Base-by-base conservation (phyloP, 2,888 invertebrate species). In the Meloe dianella region DNA sequence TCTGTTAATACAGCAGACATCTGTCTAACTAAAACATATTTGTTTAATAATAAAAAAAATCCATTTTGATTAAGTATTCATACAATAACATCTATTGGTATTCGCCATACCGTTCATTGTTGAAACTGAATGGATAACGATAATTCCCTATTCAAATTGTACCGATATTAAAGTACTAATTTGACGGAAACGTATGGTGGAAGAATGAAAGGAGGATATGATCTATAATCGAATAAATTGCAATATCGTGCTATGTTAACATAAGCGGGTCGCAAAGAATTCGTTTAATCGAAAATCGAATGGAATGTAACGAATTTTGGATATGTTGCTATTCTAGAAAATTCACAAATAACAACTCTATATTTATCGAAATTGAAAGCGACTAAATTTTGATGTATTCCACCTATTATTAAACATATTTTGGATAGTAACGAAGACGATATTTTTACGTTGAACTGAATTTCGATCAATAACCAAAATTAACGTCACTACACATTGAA, bases 131-230 rank as follows among this genome's bases (percentile, higher is more conserved):
- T 9, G 7, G 1, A 32, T n/a, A 24, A 30, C 24, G n/a, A 57
- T 57, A 57, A 57, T 63, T 57, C 32, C 63, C 35, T 8, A 8
- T 9, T 47, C 10, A 10, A 58, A 62, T 22, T 7, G 56, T 20
- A 30, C 20, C n/a, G 14, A 30, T 30, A 62, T 61, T 61, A 61
- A 61, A 61, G 61, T 61, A 61, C 54, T 61, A 61, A 61, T 62
- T 62, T 62, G 24, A 38, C 32, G 38, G 62, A 62, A 57, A 24
- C 30, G 22, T 32, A 12, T 29, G 0, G 20, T 56, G 30, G 32
- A 56, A n/a, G 56, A 17, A 41, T 41, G 17, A 17, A 41, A 32
- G 32, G 32, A 2, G 4, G 32, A 8, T 9, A 32, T 32, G 32
- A 32, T 1, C 5, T 32, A 9, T 7, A 32, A 32, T 32, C 32